Conservation (phyloP, 2,888 invertebrate species). For the Dasypogon diadema region DNA sequence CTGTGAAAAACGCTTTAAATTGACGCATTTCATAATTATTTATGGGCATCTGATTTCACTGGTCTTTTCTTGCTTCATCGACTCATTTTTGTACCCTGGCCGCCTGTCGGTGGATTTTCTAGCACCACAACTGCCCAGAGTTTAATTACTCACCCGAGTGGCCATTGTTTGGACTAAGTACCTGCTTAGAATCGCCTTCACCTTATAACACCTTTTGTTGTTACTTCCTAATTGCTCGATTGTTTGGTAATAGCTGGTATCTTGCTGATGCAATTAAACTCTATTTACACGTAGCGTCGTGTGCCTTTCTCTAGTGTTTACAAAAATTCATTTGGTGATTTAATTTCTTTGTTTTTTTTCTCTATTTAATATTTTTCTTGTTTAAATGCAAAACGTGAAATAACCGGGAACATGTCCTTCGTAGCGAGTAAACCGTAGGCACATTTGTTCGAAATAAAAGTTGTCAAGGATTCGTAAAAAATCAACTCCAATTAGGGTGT, state of each 20-base stretch:
- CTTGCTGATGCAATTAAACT: constrained; percentile 53
- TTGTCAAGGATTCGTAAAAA: too few relatives aligned
- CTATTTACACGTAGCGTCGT: constrained; percentile 52
- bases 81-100: neutral
- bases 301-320: constrained; percentile 48
- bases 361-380: too few relatives aligned
- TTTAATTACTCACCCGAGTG: constrained; percentile 29
- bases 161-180: constrained; percentile 40
- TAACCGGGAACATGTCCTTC: constrained; percentile 15
- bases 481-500: too few relatives aligned
- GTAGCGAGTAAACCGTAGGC: too few relatives aligned
- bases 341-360: constrained; percentile 6
- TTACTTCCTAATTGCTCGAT: constrained; percentile 52
- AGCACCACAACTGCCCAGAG: neutral
- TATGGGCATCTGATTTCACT: constrained; percentile 54
- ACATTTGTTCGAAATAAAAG: too few relatives aligned
- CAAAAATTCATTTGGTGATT: constrained; percentile 12
- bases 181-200: constrained; percentile 25
- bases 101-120: constrained; percentile 1
- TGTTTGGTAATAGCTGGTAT: constrained; percentile 43
- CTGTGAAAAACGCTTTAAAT: constrained; percentile 50
- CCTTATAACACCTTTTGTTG: constrained; percentile 34
- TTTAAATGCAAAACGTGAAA: neutral
- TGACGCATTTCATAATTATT: constrained; percentile 55
- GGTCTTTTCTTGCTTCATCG: neutral